Base-by-base conservation (phyloP, 1,140 invertebrate species). In the Caligus rogercresseyi region DNA sequence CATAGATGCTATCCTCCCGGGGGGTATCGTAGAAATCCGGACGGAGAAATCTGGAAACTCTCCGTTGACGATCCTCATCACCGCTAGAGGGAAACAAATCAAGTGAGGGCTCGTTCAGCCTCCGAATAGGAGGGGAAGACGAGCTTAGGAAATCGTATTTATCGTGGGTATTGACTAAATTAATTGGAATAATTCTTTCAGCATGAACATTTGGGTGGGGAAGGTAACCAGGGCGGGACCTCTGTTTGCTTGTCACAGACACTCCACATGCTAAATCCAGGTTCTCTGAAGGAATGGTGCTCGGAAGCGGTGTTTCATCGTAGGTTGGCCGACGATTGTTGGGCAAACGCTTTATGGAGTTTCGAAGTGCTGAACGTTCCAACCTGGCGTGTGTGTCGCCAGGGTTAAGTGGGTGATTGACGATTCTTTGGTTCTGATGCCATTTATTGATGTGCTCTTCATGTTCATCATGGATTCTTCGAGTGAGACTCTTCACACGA, bases 401-500 rank as follows among this genome's bases (percentile, higher is more conserved):
- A 16, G 61, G 61, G 25, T 63, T 63, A 14, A 63, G 21, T 2
- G 20, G 21, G 19, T 25, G 26, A 43, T 60, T 60, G 16, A 60
- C 25, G 1, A 60, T 25, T 16, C 57, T 16, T 11, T 60, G 24
- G 21, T 25, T 25, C 4, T 60, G 57, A 7, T 60, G 57, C 23
- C 23, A 60, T 57, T 13, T 57, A 21, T 25, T 55, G 14, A 63
- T 26, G 16, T 63, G 52, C 14, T 63, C 52, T 11, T 63, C 61
- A 63, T 63, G 61, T 25, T 89, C 86, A 11, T 86, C 83, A 70
- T 88, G 89, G 56, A 89, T 74, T 67, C 85, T 80, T 68, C 87
- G 82, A 0, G 87, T 90, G 20, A 91, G 74, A 68, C 83, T 86
- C 51, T 86, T 80, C 72, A 90, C 87, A 70, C 87, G 79, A 65